Evolutionary conservation across 1,140 invertebrate genomes (phyloP).

Genomic region (Leptopilina clavipes): DNA sequence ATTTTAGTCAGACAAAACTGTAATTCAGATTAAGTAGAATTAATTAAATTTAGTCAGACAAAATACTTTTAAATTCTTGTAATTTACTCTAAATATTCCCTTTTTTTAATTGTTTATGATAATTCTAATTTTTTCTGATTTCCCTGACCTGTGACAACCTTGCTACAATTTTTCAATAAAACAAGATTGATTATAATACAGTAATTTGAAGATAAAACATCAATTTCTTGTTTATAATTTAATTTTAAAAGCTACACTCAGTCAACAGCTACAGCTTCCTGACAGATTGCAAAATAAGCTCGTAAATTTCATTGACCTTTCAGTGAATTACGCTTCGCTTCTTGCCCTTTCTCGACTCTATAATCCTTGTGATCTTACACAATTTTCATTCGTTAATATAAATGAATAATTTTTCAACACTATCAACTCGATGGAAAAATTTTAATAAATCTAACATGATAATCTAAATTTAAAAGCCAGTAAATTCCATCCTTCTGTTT

Average conservation of each 20-base stretch:
- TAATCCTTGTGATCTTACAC: conserved; percentile 1
- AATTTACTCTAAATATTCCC: no score
- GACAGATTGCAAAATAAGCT: conserved; percentile 13
- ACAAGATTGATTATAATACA: no score
- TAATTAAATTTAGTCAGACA: no score
- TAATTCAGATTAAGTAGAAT: no score
- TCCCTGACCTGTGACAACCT: no score
- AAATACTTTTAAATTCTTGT: no score
- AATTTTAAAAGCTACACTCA: neutral
- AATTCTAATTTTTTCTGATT: no score
- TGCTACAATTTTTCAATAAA: neutral
- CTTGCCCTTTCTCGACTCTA: neutral
- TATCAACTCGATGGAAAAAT: neutral
- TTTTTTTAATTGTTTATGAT: no score
- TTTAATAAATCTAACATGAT: no score
- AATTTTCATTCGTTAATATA: conserved; percentile 12
- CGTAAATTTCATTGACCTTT: conserved; percentile 19
- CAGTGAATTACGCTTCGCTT: conserved; percentile 12
- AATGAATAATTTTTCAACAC: conserved; percentile 2
- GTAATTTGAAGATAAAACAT: neutral
- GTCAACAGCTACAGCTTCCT: neutral
- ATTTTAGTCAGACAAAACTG: no score
- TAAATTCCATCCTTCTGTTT: no score
- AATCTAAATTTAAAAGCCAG: no score
- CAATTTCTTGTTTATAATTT: neutral